Percentiles rank a stretch among this genome's conserved stretches.
Evolutionary conservation across 1,140 invertebrate species (phyloP).

Genomic region (Drosophila parabipectinata): DNA sequence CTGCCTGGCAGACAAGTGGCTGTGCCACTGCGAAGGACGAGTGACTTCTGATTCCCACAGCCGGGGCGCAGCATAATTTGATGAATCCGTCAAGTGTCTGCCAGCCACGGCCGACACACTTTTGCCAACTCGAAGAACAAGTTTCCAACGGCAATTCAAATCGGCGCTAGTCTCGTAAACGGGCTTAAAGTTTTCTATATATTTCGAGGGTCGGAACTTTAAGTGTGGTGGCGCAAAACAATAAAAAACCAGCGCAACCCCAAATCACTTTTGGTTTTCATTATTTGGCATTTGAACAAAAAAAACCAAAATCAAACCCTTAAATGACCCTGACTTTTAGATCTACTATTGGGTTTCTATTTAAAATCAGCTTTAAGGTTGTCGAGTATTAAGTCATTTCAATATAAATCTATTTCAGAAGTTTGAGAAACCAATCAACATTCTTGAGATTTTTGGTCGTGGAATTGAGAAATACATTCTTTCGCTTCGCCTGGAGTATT

Average conservation of each 20-base stretch:
- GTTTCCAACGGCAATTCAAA: slow-evolving; percentile 46
- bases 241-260: not conserved
- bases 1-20: slow-evolving; percentile 22
- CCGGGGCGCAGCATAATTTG: slow-evolving; percentile 46
- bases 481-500: not conserved
- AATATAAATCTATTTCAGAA: not conserved
- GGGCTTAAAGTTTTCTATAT: slow-evolving; percentile 3
- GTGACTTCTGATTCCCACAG: slow-evolving; percentile 7
- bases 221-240: not conserved
- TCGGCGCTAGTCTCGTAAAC: slow-evolving; percentile 14
- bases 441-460: not conserved
- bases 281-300: no score
- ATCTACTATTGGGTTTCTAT: no score
- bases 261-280: not conserved
- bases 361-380: no score
- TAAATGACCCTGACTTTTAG: not conserved
- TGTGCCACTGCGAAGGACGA: not conserved
- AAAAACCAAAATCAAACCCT: no score
- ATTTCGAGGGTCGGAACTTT: not conserved
- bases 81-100: slow-evolving; percentile 56
- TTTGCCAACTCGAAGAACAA: slow-evolving; percentile 34
- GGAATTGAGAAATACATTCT: slow-evolving; percentile 4
- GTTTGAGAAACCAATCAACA: not conserved
- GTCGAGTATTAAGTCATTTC: not conserved
- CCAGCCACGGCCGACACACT: slow-evolving; percentile 1